Evolutionary conservation across 2,888 invertebrate genomes (phyloP).

Genomic region (Mythimna impura): DNA sequence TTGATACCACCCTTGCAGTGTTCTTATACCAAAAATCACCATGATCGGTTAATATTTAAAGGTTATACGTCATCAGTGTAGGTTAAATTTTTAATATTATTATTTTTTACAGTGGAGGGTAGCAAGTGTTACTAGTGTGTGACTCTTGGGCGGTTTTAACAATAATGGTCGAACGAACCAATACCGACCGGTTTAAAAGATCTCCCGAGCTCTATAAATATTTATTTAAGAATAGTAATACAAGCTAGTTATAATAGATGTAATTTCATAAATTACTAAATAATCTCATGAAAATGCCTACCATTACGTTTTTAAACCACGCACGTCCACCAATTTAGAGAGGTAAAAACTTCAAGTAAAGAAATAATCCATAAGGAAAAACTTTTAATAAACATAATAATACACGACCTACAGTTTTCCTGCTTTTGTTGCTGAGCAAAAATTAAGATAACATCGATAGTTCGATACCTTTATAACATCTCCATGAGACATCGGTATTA

Average conservation of each 20-base stretch:
- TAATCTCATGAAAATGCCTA: background rate
- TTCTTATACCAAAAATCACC: too few relatives aligned
- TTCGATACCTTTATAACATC: constrained; percentile 34
- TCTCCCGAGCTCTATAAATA: constrained; percentile 4
- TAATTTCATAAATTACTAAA: constrained; percentile 8
- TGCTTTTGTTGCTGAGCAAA: constrained; percentile 41
- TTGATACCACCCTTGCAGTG: too few relatives aligned
- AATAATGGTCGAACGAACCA: constrained; percentile 1
- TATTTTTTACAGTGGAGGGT: too few relatives aligned
- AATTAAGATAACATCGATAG: constrained; percentile 29
- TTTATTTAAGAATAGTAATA: background rate
- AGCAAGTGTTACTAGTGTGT: too few relatives aligned
- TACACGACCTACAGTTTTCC: constrained; percentile 23
- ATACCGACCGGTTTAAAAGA: constrained; percentile 14
- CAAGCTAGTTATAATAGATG: background rate
- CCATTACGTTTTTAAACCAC: background rate
- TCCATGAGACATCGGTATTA: constrained; percentile 59
- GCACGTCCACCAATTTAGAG: background rate
- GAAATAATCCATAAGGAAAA: constrained; percentile 31
- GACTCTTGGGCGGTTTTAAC: constrained; percentile 1
- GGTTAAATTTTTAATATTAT: too few relatives aligned
- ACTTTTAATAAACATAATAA: constrained; percentile 23
- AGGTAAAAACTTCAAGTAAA: constrained; percentile 6
- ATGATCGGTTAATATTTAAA: too few relatives aligned
- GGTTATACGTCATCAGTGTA: too few relatives aligned